Conservation (phyloP, 2,113 vertebrate species). For the Choloepus hoffmanni region DNA sequence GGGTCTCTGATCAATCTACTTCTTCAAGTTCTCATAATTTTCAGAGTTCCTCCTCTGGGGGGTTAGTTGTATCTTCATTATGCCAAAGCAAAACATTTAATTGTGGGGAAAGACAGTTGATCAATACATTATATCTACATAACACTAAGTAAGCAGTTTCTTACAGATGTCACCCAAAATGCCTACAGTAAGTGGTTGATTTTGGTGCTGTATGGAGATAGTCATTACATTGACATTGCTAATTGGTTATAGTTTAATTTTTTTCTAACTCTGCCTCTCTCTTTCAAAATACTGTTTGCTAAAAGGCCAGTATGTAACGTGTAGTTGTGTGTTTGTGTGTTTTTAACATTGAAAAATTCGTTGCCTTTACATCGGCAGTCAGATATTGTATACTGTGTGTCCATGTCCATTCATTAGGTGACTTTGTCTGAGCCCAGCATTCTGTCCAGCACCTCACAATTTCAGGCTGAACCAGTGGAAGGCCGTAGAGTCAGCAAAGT, state of each 20-base stretch:
- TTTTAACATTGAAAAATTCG: background rate
- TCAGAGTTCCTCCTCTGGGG: background rate
- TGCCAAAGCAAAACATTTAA: background rate
- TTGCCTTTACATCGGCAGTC: background rate
- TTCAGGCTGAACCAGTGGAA: constrained; percentile 93
- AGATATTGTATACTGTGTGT: constrained; percentile 48
- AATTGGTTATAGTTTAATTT: background rate
- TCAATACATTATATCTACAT: accelerated
- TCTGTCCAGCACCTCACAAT: constrained; percentile 88
- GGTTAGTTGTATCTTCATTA: background rate
- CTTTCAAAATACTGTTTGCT: background rate
- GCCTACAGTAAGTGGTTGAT: no score
- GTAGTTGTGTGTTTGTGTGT: background rate
- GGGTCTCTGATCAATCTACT: background rate
- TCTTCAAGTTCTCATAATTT: background rate
- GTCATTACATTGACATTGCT: background rate
- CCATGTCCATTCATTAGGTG: constrained; percentile 86
- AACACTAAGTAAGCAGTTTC: background rate
- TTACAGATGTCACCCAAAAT: background rate
- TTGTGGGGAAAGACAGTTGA: background rate
- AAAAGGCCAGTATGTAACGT: background rate
- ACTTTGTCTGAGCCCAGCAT: constrained; percentile 90
- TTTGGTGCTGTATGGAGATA: background rate
- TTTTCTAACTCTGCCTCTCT: background rate
- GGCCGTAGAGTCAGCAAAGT: constrained; percentile 97